These are phyloP conservation scores for Xylocopa sonorina DNA, from an alignment of 1,140 invertebrate species.

Conservation along the genomic window DNA sequence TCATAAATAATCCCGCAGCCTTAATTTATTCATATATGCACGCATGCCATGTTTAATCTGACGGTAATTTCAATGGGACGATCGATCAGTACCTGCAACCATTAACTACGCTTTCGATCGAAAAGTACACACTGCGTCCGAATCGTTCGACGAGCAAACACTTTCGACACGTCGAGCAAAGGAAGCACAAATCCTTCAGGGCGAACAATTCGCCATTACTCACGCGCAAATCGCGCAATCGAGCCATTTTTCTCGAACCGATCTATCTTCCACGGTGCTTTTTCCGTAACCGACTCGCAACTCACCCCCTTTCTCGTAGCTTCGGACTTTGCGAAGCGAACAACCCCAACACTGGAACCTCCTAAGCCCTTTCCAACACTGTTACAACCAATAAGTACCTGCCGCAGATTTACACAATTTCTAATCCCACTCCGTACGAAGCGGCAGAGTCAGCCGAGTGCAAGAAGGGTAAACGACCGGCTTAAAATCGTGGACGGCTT, in stretches of 20 bases:
- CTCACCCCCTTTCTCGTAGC: background rate
- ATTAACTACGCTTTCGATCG: too few species aligned
- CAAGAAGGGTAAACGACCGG: background rate
- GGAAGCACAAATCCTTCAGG: background rate
- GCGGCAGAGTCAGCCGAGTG: background rate
- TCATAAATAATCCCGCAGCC: background rate
- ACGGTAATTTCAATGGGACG: too few species aligned
- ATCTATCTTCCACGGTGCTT: background rate
- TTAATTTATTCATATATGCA: background rate
- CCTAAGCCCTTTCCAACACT: conserved; percentile 5
- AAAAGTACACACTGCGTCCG: too few species aligned
- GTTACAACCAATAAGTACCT: too few species aligned
- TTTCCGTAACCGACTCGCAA: conserved; percentile 8
- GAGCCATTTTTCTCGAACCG: background rate
- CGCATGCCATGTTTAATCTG: background rate
- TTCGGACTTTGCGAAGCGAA: conserved; percentile 16
- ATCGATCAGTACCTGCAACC: too few species aligned
- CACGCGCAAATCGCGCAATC: background rate
- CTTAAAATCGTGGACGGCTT: background rate
- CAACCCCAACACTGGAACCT: background rate
- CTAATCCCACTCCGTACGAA: background rate
- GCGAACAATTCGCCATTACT: background rate
- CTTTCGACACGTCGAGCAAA: too few species aligned
- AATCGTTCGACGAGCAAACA: too few species aligned
- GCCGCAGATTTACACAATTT: background rate